Percentiles rank a stretch among this genome's conserved stretches.
Conservation (phyloP, 2,113 vertebrate species). For the Ciconia boyciana region DNA sequence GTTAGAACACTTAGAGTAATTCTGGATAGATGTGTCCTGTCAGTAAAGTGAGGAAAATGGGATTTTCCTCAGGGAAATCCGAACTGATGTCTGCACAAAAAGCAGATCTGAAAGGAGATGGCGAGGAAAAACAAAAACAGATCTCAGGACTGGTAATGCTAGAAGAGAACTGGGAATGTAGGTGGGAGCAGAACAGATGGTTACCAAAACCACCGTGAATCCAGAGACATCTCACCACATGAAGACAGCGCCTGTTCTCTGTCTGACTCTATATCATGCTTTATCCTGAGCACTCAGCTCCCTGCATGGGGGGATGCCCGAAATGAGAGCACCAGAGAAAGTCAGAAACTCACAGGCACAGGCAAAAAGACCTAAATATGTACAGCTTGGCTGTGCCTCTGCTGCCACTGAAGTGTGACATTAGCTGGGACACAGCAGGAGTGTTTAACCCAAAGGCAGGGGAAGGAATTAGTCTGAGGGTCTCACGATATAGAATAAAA, state of each 20-base stretch:
- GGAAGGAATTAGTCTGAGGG: not conserved
- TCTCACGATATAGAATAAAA: not conserved
- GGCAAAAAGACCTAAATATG: not conserved
- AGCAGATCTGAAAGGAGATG: not conserved
- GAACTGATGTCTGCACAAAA: not conserved
- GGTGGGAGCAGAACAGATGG: not conserved
- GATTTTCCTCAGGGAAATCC: not conserved
- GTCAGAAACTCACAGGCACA: not conserved
- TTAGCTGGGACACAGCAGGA: not conserved
- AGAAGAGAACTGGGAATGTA: not conserved
- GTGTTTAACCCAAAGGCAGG: not conserved
- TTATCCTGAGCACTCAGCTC: not conserved
- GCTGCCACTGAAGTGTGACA: not conserved
- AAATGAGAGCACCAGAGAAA: not conserved
- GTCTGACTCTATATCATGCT: not conserved
- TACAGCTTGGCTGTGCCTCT: not conserved
- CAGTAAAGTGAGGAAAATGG: not conserved
- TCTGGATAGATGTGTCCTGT: not conserved
- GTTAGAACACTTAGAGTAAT: not conserved
- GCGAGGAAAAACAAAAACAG: not conserved
- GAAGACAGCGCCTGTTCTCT: not conserved
- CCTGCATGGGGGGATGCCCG: accelerated
- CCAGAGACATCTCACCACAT: not conserved
- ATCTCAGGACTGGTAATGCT: not conserved
- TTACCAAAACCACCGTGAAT: not conserved